phyloP scores from a whole-genome alignment of 2,888 invertebrate genomes.

The Leptinotarsa tumamoca region DNA sequence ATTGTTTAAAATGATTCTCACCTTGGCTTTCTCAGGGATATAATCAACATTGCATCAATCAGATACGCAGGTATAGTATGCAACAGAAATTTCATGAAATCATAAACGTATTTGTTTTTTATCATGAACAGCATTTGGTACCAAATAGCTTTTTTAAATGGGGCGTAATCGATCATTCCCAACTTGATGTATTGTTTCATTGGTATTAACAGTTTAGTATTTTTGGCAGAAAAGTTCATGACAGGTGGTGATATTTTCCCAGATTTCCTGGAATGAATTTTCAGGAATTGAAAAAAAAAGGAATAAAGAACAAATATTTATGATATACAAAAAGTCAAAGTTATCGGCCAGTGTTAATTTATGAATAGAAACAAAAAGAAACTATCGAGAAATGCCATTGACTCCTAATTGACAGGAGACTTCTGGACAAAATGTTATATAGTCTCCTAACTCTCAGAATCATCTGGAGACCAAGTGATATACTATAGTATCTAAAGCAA shows the following conservation, averaged over 20 bases:
- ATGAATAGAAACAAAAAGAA: too few species aligned
- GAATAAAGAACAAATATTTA: neutral
- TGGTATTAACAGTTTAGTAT: conserved; percentile 48
- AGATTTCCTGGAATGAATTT: neutral
- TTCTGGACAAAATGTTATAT: too few species aligned
- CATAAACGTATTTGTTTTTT: conserved; percentile 42
- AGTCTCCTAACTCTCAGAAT: too few species aligned
- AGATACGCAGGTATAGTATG: conserved; percentile 51
- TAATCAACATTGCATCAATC: conserved; percentile 45
- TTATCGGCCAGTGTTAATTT: too few species aligned
- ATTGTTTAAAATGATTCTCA: conserved; percentile 22
- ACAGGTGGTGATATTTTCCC: conserved; percentile 36
- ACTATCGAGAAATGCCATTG: too few species aligned
- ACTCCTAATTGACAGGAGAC: too few species aligned
- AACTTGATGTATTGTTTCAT: conserved; percentile 44
- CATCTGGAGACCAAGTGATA: too few species aligned
- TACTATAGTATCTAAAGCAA: too few species aligned
- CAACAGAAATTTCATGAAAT: conserved; percentile 43
- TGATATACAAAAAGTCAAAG: too few species aligned
- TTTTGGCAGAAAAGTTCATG: conserved; percentile 50
- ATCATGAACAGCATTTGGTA: conserved; percentile 48
- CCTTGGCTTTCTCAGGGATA: conserved; percentile 49
- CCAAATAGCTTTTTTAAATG: conserved; percentile 53
- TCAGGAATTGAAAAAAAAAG: neutral
- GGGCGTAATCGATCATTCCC: conserved; percentile 41